Evolutionary conservation across 2,113 vertebrate genomes (phyloP), one percentile per base, ranked within the genome.

Genomic region (Triplophysa rosa): DNA sequence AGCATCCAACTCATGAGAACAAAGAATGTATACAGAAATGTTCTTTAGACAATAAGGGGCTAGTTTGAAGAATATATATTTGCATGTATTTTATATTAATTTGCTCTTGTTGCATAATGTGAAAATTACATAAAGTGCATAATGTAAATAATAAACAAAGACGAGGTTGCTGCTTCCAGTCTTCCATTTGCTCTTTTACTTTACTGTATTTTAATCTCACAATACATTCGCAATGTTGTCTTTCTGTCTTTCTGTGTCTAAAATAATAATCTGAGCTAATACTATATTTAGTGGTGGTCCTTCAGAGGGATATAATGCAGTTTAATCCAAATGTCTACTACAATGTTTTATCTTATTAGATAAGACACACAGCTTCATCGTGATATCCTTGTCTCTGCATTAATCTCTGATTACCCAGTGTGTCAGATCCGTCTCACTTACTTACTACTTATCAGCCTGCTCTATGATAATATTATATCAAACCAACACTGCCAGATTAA

Each of bases 261-360:
- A 49, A 54, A 42, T 45, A 54, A 77, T 63, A 37, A 2, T 33
- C 33, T 33, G 14, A 1, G 10, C 37, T 21, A 63, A 26, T 62
- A 62, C 42, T 17, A 61, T 65, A 66, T 19, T 45, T 52, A 75
- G 58, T 40, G 17, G 40, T 29, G 24, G 16, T 81, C 45, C 37
- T 49, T 54, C 47, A 52, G 58, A 67, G 45, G 37, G 64, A 40
- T 56, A 37, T 75, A 59, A 77, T 75, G 12, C 37, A 75, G 24
- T 56, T 40, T 69, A 23, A 64, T 68, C 56, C 71, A 9, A 78
- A 74, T 81, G 75, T 65, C 54, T 81, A 11, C 33, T 37, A 37
- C 64, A 80, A 59, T 66, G 49, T 66, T 62, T 77, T 62, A 80
- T 74, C 54, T 56, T 78, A 67, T 79, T 77, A 72, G 73, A 74